These are phyloP conservation scores for Ptilonorhynchus violaceus DNA, from an alignment of 2,113 vertebrate genomes.

Conservation along the genomic window DNA sequence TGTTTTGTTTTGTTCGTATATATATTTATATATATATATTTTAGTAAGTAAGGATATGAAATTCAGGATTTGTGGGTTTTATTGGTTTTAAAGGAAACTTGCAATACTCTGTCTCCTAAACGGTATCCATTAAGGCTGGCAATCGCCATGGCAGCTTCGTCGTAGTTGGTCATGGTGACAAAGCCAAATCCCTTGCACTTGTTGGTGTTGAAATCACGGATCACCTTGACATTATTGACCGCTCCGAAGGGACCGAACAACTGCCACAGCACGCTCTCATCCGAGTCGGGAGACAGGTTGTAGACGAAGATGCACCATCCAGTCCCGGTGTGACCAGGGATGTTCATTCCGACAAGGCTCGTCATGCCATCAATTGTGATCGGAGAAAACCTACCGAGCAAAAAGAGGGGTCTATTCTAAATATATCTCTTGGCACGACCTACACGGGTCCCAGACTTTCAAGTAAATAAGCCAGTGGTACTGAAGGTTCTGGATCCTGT, in stretches of 20 bases:
- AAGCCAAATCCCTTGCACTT: constrained; percentile 99
- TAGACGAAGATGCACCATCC: constrained; percentile 99
- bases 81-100: constrained; percentile 99
- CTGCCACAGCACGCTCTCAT: constrained; percentile 99
- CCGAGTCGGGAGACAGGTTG: constrained; percentile 98
- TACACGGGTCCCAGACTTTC: not conserved
- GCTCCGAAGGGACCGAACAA: constrained; percentile 98
- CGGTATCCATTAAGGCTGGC: constrained; percentile 99
- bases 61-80: constrained; percentile 99
- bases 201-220: constrained; percentile 99
- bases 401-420: constrained; percentile 73
- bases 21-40: constrained; percentile 84
- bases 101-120: constrained; percentile 98
- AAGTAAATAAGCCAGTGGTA: not conserved
- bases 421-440: constrained; percentile 55
- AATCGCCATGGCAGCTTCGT: constrained; percentile 99
- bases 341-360: constrained; percentile 99
- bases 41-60: constrained; percentile 88
- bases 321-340: constrained; percentile 97
- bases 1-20: constrained; percentile 82
- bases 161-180: constrained; percentile 99
- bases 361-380: constrained; percentile 99
- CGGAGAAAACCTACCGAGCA: constrained; percentile 91
- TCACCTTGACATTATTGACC: constrained; percentile 99
- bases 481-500: not conserved